Evolutionary conservation across 2,888 invertebrate genomes (phyloP), one percentile per base, ranked within the genome.

Genomic region (Mayetiola destructor): DNA sequence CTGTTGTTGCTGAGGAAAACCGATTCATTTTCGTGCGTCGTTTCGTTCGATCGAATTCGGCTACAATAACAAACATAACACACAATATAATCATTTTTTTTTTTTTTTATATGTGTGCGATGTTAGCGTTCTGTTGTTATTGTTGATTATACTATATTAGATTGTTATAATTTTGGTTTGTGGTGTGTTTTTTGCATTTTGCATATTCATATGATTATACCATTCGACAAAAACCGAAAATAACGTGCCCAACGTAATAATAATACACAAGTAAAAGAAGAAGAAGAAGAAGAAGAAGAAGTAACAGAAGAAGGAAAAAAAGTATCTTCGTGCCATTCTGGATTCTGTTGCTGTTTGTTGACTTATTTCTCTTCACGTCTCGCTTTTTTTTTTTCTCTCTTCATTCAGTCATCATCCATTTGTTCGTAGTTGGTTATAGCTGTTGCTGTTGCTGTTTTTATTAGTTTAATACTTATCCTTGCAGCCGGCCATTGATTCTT

Each of bases 401-500:
- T 48, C 12, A 27, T 48, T 48, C 16, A 16, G 29, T 27, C 27
- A n/a, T 27, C 27, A 27, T n/a, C 14, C 48, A 27, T 27, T 27
- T 48, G 48, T 27, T n/a, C n/a, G n/a, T n/a, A n/a, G n/a, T n/a
- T n/a, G n/a, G n/a, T n/a, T n/a, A n/a, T n/a, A n/a, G 48, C 14
- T 48, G 48, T 48, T 48, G 23, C n/a, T 5, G 27, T 27, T 48
- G n/a, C n/a, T 48, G 48, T 48, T 48, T 48, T 48, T 42, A 42
- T 42, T 42, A 42, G n/a, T 42, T 52, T 52, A 30, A 20, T 53
- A 53, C 10, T n/a, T 53, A 53, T 53, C 53, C 53, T 53, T 53
- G 53, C 53, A 53, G 29, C 53, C 53, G 53, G 53, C 53, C 53
- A 53, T 53, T 53, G 53, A 53, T 53, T n/a, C 53, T 53, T 53